Percentiles rank a stretch among this genome's conserved stretches.
Evolutionary conservation across 2,797 vertebrate genomes (phyloP).

Genomic region (Rallus crepitans): DNA sequence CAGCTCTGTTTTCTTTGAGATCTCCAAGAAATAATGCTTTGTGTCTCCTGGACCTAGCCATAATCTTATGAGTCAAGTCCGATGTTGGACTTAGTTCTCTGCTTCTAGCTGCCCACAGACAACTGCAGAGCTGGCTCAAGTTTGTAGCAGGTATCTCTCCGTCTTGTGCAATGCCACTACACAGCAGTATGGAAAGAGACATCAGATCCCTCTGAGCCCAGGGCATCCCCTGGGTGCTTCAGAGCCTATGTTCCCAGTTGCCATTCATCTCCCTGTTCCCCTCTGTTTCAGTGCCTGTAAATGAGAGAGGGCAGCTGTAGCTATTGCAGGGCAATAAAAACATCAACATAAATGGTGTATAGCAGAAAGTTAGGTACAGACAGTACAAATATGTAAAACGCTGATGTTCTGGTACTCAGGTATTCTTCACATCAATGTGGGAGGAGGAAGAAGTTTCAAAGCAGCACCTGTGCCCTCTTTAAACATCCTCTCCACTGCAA

Average conservation of each 20-base stretch:
- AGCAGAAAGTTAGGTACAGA: neutral
- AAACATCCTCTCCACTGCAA: neutral
- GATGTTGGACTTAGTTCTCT: fast-evolving
- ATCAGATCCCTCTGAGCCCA: neutral
- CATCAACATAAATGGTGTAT: neutral
- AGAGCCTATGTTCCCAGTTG: neutral
- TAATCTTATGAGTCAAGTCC: neutral
- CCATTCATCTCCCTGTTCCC: neutral
- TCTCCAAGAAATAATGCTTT: neutral
- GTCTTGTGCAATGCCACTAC: fast-evolving
- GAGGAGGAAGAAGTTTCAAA: neutral
- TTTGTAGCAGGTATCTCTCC: neutral
- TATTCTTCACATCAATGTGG: neutral
- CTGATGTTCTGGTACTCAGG: neutral
- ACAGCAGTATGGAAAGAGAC: neutral
- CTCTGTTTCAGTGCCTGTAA: neutral
- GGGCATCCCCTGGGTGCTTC: neutral
- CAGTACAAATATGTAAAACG: fast-evolving
- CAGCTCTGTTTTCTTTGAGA: neutral
- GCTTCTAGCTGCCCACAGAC: neutral
- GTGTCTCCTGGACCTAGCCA: neutral
- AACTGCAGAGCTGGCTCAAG: neutral
- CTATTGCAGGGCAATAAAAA: neutral
- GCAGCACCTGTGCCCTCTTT: neutral
- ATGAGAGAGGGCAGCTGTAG: neutral